Evolutionary conservation across 1,140 invertebrate genomes (phyloP).

Genomic region (Yoshiicerus persimilis): DNA sequence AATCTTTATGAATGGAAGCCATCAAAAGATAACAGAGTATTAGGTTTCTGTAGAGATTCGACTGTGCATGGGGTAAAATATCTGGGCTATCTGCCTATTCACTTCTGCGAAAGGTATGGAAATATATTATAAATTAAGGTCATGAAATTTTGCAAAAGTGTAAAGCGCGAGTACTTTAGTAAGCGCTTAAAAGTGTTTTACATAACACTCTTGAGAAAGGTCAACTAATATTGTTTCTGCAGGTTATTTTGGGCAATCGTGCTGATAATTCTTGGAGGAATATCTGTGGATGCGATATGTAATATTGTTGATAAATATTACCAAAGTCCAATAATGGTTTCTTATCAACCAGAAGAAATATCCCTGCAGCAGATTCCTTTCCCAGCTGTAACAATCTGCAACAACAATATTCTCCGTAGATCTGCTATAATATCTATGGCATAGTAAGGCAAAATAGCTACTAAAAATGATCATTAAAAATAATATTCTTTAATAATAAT

Average conservation of each 20-base stretch:
- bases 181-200: too few relatives aligned
- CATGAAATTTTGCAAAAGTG: too few relatives aligned
- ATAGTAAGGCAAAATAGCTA: neutral
- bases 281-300: neutral
- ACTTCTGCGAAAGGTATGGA: neutral
- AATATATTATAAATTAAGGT: too few relatives aligned
- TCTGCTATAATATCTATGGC: neutral
- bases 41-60: neutral
- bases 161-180: too few relatives aligned
- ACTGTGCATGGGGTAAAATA: neutral
- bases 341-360: neutral
- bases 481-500: too few relatives aligned
- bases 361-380: neutral
- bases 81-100: neutral
- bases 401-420: neutral
- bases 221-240: neutral
- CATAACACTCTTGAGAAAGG: too few relatives aligned
- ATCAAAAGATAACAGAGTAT: neutral
- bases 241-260: neutral
- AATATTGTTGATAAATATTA: neutral
- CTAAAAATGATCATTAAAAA: too few relatives aligned
- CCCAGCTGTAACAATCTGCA: neutral
- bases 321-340: neutral
- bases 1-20: neutral
- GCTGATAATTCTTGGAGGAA: neutral